Evolutionary conservation across 2,113 vertebrate species (phyloP), one percentile per base, ranked within the genome.

Genomic region (Phocoena sinus): DNA sequence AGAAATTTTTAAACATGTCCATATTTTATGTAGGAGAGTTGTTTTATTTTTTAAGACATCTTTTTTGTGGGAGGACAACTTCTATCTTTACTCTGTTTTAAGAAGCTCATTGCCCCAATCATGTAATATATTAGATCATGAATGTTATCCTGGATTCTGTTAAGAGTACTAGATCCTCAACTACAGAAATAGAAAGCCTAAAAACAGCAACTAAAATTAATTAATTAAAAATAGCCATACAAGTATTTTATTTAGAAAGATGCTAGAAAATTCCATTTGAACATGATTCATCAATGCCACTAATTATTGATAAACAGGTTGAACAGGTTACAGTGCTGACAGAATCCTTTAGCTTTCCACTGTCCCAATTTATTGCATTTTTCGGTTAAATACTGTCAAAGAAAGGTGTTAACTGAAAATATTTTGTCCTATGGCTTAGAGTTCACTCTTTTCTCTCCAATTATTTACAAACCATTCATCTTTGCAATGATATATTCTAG

Each of bases 1-100:
- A 94, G 76, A 67, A 94, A 93, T 53, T 94, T 97, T 95, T 89
- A 96, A 97, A 95, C 80, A 68, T 74, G 82, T 83, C 94, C 97
- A 97, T 96, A 97, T 98, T 97, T 98, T 92, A 89, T 21, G 95
- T 97, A 82, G 94, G 96, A 97, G 93, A 84, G 53, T 88, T 94
- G n/a, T 80, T 94, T 73, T 96, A 65, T 93, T 94, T 94, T 95
- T 82, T 87, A 94, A 77, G 47, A 77, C 91, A 94, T 97, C 70
- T 93, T 97, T 91, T 91, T 86, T 89, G 91, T 97, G 73, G 85
- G 89, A 93, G 50, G 53, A 11, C 82, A 95, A 73, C 95, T 96
- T 93, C 93, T 97, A 94, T 97, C 38, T 88, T 95, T 77, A 70
- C 65, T 53, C 77, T 91, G 47, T 80, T 97, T 97, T 93, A 94